Conservation (phyloP, 2,113 vertebrate species). For the Pardalotus punctatus region DNA sequence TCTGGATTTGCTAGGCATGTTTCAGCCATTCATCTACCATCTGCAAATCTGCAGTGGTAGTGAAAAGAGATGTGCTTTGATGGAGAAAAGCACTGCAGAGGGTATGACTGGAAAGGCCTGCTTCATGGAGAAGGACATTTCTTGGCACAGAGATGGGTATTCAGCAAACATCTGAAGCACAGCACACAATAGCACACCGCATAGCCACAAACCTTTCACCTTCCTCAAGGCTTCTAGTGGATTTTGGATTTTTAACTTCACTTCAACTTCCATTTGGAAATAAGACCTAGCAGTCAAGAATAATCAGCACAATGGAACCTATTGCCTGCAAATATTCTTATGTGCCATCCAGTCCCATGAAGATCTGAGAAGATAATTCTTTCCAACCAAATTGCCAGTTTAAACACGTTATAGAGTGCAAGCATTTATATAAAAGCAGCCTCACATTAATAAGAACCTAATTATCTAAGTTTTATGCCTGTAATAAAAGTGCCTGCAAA, state of each 20-base stretch:
- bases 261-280: background rate
- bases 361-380: background rate
- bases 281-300: background rate
- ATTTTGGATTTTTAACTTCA: background rate
- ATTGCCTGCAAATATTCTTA: background rate
- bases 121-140: background rate
- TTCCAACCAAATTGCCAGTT: background rate
- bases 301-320: background rate
- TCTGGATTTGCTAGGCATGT: background rate
- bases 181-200: rapidly evolving
- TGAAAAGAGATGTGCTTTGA: background rate
- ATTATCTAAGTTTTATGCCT: background rate
- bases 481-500: background rate
- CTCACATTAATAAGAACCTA: background rate
- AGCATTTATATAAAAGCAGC: background rate
- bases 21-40: background rate
- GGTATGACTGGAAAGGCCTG: background rate
- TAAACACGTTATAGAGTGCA: background rate
- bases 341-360: background rate
- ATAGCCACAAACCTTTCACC: background rate
- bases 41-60: background rate
- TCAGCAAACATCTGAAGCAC: background rate
- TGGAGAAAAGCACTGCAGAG: background rate
- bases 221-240: background rate
- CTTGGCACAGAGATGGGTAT: background rate